Evolutionary conservation across 30 jellyfish, hydroid and myxozoan genomes (phyloP).

Genomic region (Hydra vulgaris): DNA sequence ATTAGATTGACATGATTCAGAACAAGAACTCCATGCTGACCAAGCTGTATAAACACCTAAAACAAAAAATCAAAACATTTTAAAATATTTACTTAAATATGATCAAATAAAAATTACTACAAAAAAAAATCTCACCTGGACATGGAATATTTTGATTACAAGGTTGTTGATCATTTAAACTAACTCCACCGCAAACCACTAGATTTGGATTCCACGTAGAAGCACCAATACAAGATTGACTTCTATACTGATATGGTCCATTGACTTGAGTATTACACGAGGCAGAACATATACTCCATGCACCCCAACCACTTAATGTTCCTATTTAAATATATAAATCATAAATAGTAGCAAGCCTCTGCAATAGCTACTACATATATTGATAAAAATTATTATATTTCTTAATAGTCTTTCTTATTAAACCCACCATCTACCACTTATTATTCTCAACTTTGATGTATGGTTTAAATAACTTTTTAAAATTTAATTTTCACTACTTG

Average conservation of each 20-base stretch:
- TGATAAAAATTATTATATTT: too few species aligned
- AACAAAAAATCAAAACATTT: neutral
- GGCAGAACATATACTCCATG: neutral
- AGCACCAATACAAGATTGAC: neutral
- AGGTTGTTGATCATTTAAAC: neutral
- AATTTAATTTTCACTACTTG: too few species aligned
- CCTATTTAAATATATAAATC: neutral
- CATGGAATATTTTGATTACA: neutral
- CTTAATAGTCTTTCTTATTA: too few species aligned
- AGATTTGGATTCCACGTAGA: neutral
- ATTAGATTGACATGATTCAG: neutral
- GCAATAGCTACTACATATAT: neutral
- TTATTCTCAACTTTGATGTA: too few species aligned
- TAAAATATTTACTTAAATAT: too few species aligned
- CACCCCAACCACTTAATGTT: neutral
- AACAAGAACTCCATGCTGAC: neutral
- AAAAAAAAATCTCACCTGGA: neutral
- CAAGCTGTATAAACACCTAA: neutral
- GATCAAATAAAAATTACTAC: neutral
- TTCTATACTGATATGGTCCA: neutral
- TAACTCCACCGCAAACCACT: neutral
- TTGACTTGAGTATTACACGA: neutral
- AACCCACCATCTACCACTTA: too few species aligned
- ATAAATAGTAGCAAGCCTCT: neutral
- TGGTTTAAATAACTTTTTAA: too few species aligned